Evolutionary conservation across 2,888 invertebrate genomes (phyloP).

Genomic region (Pimpla rufipes): DNA sequence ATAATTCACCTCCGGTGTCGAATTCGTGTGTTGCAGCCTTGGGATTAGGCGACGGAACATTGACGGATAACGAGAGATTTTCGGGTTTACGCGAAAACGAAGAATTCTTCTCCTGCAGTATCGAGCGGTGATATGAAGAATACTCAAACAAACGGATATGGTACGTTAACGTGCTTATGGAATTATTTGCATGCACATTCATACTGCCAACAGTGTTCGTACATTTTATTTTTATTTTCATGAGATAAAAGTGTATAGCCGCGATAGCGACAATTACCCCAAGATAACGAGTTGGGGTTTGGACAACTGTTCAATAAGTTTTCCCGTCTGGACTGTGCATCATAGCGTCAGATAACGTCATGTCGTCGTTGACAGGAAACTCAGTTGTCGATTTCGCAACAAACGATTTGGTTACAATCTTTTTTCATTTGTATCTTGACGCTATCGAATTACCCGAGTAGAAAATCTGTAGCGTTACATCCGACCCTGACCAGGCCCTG

Average conservation of each 20-base stretch:
- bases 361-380: not conserved
- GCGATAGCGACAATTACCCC: not conserved
- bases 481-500: too few species aligned
- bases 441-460: not conserved
- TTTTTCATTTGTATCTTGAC: not conserved
- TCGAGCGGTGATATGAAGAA: slow-evolving; percentile 82
- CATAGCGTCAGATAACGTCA: too few species aligned
- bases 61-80: slow-evolving; percentile 32
- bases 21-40: slow-evolving; percentile 75
- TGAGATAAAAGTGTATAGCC: not conserved
- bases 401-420: not conserved
- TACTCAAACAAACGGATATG: slow-evolving; percentile 80
- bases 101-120: slow-evolving; percentile 58
- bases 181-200: slow-evolving; percentile 2
- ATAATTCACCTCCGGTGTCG: slow-evolving; percentile 4
- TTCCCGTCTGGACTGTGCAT: not conserved
- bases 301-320: not conserved
- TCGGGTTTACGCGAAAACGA: slow-evolving; percentile 18
- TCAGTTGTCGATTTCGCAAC: not conserved
- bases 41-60: slow-evolving; percentile 48
- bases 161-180: slow-evolving; percentile 73
- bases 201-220: not conserved
- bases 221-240: not conserved
- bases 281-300: not conserved
- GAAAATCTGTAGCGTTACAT: too few species aligned